A percentile compares a stretch with the other conserved stretches of the same genome.
Conservation (phyloP, 1,140 invertebrate genomes). For the Camponotus pennsylvanicus region DNA sequence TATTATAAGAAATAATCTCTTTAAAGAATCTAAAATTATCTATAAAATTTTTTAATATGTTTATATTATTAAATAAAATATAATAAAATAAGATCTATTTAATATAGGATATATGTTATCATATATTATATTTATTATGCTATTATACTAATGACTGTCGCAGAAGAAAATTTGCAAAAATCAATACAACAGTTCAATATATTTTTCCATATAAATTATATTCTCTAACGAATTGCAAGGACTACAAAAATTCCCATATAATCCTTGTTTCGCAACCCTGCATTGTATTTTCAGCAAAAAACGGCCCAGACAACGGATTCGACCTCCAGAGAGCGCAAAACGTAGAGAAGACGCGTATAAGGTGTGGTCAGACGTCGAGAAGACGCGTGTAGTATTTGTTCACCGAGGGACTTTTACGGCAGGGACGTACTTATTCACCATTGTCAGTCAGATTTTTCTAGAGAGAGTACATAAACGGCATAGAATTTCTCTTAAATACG, state of each 20-base stretch:
- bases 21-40: not conserved
- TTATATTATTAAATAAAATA: not conserved
- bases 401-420: slow-evolving; percentile 59
- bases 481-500: not conserved
- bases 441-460: slow-evolving; percentile 15
- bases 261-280: not conserved
- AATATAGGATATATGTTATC: not conserved
- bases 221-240: not conserved
- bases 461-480: not conserved
- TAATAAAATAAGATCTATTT: not conserved
- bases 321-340: slow-evolving; percentile 18
- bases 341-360: slow-evolving; percentile 15
- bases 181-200: not conserved
- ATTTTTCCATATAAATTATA: not conserved
- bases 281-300: slow-evolving; percentile 38
- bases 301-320: slow-evolving; percentile 10
- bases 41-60: not conserved
- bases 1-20: not conserved
- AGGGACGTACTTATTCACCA: slow-evolving; percentile 33
- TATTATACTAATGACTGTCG: not conserved
- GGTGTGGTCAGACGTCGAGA: slow-evolving; percentile 33
- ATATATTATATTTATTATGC: not conserved
- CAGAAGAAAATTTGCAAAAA: not conserved
- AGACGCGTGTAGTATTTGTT: slow-evolving; percentile 59
- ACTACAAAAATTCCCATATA: no score